Conservation (phyloP, 2,797 vertebrate genomes). For the Scomberomorus guttatus region DNA sequence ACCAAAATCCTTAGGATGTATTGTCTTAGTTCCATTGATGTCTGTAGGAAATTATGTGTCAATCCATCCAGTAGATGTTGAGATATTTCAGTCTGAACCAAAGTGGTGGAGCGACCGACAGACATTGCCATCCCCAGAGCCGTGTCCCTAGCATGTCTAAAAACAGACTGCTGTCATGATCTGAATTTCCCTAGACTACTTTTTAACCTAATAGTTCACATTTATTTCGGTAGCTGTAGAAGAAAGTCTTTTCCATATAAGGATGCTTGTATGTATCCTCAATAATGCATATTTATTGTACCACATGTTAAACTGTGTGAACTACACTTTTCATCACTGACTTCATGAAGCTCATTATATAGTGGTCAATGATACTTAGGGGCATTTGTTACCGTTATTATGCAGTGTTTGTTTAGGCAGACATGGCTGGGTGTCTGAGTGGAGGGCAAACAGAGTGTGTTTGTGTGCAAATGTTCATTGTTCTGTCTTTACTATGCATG, state of each 20-base stretch:
- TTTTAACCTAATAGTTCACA: not conserved
- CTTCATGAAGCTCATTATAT: not conserved
- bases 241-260: not conserved
- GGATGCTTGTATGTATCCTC: not conserved
- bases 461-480: not conserved
- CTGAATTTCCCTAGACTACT: not conserved
- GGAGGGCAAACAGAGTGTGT: not conserved
- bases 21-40: too few species aligned
- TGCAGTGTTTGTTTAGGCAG: not conserved
- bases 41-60: too few species aligned
- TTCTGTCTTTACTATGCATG: conserved; percentile 1
- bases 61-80: not conserved
- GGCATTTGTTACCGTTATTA: not conserved
- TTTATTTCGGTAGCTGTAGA: not conserved
- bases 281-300: not conserved
- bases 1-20: too few species aligned
- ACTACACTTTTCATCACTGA: not conserved
- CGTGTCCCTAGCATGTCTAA: not conserved
- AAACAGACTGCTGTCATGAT: not conserved
- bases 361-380: not conserved
- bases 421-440: not conserved
- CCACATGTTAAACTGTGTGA: not conserved
- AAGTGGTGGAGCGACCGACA: not conserved
- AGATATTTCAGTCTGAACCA: not conserved
- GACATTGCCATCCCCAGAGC: not conserved